These are phyloP conservation scores for Alosa alosa DNA, from an alignment of 2,113 vertebrate species.

Conservation along the genomic window DNA sequence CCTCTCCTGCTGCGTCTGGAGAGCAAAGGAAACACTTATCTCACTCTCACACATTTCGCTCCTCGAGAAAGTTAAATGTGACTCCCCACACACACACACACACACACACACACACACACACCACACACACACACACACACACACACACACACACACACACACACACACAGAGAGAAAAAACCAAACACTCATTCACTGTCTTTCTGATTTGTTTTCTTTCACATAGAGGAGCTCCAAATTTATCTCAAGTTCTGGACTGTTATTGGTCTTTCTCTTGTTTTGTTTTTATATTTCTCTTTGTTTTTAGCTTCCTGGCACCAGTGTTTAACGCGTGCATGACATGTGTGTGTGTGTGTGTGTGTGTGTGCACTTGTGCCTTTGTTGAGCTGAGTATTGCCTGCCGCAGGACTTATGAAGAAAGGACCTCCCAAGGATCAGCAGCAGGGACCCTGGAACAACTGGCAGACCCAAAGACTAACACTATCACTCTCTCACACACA, in stretches of 20 bases:
- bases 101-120: too few relatives aligned
- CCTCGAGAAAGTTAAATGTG: constrained; percentile 36
- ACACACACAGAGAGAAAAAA: neutral
- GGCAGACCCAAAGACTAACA: neutral
- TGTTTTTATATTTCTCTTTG: neutral
- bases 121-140: neutral
- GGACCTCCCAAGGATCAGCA: constrained; percentile 1
- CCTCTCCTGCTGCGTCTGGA: constrained; percentile 45
- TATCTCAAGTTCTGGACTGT: neutral
- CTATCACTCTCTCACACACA: constrained; percentile 13
- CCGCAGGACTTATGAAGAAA: neutral
- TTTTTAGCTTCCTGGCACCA: neutral
- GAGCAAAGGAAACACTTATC: constrained; percentile 56
- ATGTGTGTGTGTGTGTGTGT: constrained; percentile 1
- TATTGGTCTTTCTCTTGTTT: neutral
- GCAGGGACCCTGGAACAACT: constrained; percentile 10
- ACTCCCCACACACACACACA: neutral
- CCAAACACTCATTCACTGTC: neutral
- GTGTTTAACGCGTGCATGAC: neutral
- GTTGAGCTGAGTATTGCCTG: constrained; percentile 3
- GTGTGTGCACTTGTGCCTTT: neutral
- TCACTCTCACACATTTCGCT: constrained; percentile 56
- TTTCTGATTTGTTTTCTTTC: constrained; percentile 4
- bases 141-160: neutral
- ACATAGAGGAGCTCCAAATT: neutral